Conservation (phyloP, 2,888 invertebrate species). For the Sphinx pinastri region DNA sequence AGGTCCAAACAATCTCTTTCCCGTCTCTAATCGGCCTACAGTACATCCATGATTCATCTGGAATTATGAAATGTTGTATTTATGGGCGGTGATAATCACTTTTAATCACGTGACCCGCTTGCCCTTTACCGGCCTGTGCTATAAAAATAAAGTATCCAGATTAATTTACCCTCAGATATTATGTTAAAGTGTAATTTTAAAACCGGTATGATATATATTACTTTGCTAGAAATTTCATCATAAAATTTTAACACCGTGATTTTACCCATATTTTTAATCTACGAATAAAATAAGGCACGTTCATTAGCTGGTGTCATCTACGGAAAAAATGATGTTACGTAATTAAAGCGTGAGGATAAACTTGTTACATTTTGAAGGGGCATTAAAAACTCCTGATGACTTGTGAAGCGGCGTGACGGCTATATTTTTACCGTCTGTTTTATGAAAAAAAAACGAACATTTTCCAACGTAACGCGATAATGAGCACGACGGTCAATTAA, state of each 20-base stretch:
- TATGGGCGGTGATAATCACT: no score
- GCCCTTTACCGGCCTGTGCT: no score
- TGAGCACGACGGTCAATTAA: conserved; percentile 46
- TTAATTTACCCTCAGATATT: no score
- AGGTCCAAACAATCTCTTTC: no score
- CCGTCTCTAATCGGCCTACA: no score
- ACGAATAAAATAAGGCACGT: conserved; percentile 23
- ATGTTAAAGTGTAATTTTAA: no score
- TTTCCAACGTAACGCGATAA: conserved; percentile 49
- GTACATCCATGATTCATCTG: no score
- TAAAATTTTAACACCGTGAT: background rate
- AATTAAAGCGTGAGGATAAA: conserved; percentile 50
- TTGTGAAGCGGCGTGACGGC: conserved; percentile 46
- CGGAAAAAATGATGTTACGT: conserved; percentile 33
- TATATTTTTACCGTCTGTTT: conserved; percentile 40
- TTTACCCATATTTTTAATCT: background rate
- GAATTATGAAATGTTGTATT: no score
- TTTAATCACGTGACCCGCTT: no score
- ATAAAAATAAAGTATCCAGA: no score
- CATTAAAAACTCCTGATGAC: conserved; percentile 51
- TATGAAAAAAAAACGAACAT: conserved; percentile 40
- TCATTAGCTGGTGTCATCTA: conserved; percentile 25
- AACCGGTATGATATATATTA: no score
- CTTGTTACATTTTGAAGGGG: conserved; percentile 51
- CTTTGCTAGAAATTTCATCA: no score